These are phyloP conservation scores for Drosophila watanabei DNA, from an alignment of 1,140 invertebrate species.

Conservation along the genomic window DNA sequence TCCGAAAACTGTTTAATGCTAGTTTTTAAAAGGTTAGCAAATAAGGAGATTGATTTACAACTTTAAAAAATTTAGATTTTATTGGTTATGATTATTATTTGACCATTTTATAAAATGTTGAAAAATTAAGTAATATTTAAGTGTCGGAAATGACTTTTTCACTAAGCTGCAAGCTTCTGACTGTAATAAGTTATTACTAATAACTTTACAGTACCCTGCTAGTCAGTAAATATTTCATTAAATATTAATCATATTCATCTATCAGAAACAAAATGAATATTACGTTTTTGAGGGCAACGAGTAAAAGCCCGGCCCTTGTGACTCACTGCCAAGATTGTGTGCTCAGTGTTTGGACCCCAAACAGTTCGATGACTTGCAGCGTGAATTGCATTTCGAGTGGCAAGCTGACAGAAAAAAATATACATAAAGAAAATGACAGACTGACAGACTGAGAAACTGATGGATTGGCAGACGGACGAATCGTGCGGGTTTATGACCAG, in stretches of 20 bases:
- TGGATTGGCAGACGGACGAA: conserved; percentile 14
- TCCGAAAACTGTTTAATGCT: no score
- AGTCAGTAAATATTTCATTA: not conserved
- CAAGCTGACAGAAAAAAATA: conserved; percentile 11
- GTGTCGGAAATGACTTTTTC: no score
- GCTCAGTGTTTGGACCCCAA: conserved; percentile 8
- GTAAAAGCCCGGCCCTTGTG: not conserved
- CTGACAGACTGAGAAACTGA: conserved; percentile 15
- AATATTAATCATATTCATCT: not conserved
- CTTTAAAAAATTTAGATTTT: no score
- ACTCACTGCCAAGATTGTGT: not conserved
- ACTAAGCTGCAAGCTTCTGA: no score
- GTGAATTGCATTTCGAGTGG: conserved; percentile 54
- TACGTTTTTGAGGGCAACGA: not conserved
- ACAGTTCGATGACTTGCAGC: conserved; percentile 47
- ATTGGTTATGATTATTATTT: no score
- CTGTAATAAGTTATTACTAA: no score
- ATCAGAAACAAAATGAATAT: not conserved
- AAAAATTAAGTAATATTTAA: no score
- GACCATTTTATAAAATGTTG: no score
- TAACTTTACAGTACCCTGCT: no score
- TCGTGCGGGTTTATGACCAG: conserved; percentile 12
- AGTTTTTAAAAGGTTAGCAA: no score
- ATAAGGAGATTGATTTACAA: no score
- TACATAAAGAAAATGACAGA: conserved; percentile 20